Conservation (phyloP, 2,113 vertebrate species). For the Myotis lucifugus region DNA sequence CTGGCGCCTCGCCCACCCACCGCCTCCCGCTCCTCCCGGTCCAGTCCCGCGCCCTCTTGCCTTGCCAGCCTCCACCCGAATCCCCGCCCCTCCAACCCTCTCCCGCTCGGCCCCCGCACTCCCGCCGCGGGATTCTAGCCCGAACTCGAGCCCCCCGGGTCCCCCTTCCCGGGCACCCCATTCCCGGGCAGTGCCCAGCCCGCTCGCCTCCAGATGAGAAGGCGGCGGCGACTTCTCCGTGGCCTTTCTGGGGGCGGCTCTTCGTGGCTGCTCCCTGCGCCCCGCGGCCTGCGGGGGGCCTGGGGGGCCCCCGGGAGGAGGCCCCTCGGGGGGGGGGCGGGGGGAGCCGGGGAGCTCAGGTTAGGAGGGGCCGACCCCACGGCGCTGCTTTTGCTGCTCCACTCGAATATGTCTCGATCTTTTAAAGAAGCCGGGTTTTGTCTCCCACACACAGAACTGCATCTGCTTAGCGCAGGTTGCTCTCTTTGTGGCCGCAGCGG, state of each 20-base stretch:
- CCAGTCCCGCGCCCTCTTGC: not conserved
- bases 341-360: not conserved
- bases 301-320: not conserved
- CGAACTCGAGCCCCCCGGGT: not conserved
- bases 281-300: not conserved
- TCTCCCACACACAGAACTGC: not conserved
- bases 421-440: constrained; percentile 51
- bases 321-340: not conserved
- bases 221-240: not conserved
- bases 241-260: not conserved
- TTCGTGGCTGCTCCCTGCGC: not conserved
- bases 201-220: constrained; percentile 14
- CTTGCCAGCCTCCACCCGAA: not conserved
- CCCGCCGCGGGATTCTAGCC: not conserved
- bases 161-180: not conserved
- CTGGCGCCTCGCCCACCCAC: not conserved
- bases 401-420: not conserved
- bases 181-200: not conserved
- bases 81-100: too few relatives aligned
- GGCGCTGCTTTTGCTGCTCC: not conserved
- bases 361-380: not conserved
- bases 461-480: not conserved
- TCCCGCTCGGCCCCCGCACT: not conserved
- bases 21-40: not conserved
- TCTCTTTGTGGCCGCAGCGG: not conserved